Conservation (phyloP, 2,888 invertebrate species). For the Dryomyza anilis region DNA sequence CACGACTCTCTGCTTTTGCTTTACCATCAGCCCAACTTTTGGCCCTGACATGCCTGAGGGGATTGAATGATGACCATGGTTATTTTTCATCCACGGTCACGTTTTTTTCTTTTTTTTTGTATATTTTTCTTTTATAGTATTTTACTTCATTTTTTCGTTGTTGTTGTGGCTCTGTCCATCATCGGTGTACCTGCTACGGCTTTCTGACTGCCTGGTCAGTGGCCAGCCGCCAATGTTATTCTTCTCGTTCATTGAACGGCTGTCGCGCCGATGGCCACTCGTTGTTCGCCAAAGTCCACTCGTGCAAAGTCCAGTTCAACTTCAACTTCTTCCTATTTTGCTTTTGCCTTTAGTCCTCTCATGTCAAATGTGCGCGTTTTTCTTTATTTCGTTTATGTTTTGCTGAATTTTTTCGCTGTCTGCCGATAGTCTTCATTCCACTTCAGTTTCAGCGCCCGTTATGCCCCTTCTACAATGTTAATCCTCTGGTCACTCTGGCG, state of each 20-base stretch:
- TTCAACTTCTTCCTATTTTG: neutral
- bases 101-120: slow-evolving; percentile 22
- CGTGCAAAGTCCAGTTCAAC: neutral
- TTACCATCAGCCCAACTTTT: too few relatives aligned
- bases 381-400: neutral
- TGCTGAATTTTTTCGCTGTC: neutral
- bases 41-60: slow-evolving; percentile 18
- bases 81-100: slow-evolving; percentile 16
- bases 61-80: slow-evolving; percentile 26
- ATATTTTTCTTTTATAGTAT: slow-evolving; percentile 4
- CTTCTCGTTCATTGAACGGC: slow-evolving; percentile 31
- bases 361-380: neutral
- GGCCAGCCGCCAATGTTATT: slow-evolving; percentile 48
- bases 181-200: slow-evolving; percentile 49
- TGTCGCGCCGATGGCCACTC: neutral
- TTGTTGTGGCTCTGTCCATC: slow-evolving; percentile 16
- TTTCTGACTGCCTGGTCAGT: slow-evolving; percentile 59
- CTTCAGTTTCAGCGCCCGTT: neutral
- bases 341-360: neutral
- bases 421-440: neutral
- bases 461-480: neutral
- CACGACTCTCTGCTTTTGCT: too few relatives aligned
- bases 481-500: neutral
- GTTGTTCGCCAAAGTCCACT: neutral
- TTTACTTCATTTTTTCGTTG: slow-evolving; percentile 28